phyloP scores from a whole-genome alignment of 2,797 vertebrate species.

The Crenichthys baileyi region DNA sequence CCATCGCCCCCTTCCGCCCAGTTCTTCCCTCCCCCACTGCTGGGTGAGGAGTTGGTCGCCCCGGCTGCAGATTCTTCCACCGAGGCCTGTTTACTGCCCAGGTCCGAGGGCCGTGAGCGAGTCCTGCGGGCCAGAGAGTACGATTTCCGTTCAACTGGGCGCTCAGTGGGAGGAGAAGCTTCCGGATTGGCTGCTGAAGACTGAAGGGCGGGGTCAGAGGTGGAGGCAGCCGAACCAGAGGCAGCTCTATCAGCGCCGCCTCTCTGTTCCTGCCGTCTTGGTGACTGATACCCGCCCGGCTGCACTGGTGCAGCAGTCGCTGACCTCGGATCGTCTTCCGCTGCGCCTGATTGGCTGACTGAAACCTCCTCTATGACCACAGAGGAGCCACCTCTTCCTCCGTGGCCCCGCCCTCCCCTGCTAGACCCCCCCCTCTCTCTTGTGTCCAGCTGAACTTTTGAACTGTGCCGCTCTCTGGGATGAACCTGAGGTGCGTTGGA shows the following conservation, averaged over 20 bases:
- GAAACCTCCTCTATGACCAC: conserved; percentile 66
- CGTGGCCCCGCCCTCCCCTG: conserved; percentile 46
- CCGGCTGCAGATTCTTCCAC: conserved; percentile 76
- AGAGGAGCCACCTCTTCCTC: conserved; percentile 56
- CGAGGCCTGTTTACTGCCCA: conserved; percentile 85
- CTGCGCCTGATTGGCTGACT: conserved; percentile 41
- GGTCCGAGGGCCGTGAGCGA: conserved; percentile 88
- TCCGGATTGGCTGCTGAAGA: conserved; percentile 48
- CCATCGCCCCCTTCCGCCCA: conserved; percentile 27
- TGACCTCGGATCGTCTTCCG: conserved; percentile 56
- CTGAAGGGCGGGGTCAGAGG: conserved; percentile 19
- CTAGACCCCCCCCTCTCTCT: conserved; percentile 41
- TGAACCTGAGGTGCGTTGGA: conserved; percentile 34
- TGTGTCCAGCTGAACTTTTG: conserved; percentile 44
- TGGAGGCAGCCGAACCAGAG: conserved; percentile 7
- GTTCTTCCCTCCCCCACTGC: conserved; percentile 33
- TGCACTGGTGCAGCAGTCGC: background rate
- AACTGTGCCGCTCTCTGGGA: conserved; percentile 50
- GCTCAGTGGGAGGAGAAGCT: conserved; percentile 81
- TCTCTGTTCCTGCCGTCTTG: conserved; percentile 73
- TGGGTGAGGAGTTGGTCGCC: conserved; percentile 39
- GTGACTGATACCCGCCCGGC: conserved; percentile 16
- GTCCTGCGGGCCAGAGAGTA: conserved; percentile 93
- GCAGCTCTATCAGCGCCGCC: conserved; percentile 18
- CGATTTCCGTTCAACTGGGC: conserved; percentile 92